These are phyloP conservation scores for Perizoma flavofasciatum DNA, from an alignment of 2,888 invertebrate genomes.

Conservation along the genomic window DNA sequence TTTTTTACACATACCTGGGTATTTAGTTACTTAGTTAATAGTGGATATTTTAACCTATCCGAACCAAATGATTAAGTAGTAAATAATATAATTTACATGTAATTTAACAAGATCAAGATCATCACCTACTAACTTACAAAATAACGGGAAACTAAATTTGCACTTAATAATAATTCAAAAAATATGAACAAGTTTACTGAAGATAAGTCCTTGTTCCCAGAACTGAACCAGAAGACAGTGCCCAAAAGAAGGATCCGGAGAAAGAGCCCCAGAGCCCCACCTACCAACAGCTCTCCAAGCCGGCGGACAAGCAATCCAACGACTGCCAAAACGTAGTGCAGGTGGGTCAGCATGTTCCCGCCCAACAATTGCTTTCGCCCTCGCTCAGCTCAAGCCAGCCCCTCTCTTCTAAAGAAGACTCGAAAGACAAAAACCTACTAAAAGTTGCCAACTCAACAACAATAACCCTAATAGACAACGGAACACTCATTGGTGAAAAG, in stretches of 20 bases:
- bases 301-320: slow-evolving; percentile 58
- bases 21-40: too few species aligned
- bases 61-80: too few species aligned
- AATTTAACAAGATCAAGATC: too few species aligned
- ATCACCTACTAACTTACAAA: too few species aligned
- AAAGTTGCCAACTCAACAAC: slow-evolving; percentile 77
- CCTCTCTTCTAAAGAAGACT: slow-evolving; percentile 64
- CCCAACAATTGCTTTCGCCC: slow-evolving; percentile 68
- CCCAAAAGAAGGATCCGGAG: slow-evolving; percentile 81
- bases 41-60: too few species aligned
- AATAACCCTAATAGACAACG: slow-evolving; percentile 74
- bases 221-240: slow-evolving; percentile 85
- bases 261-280: slow-evolving; percentile 64
- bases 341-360: slow-evolving; percentile 71
- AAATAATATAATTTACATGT: too few species aligned
- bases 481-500: slow-evolving; percentile 64
- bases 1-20: too few species aligned
- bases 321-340: slow-evolving; percentile 46
- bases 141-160: too few species aligned
- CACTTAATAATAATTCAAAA: too few species aligned
- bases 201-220: slow-evolving; percentile 64
- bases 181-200: background rate
- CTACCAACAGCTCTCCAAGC: slow-evolving; percentile 63
- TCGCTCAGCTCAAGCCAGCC: slow-evolving; percentile 59
- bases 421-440: slow-evolving; percentile 69